Evolutionary conservation across 2,888 invertebrate genomes (phyloP).

Genomic region (Dryocosmus kuriphilus): DNA sequence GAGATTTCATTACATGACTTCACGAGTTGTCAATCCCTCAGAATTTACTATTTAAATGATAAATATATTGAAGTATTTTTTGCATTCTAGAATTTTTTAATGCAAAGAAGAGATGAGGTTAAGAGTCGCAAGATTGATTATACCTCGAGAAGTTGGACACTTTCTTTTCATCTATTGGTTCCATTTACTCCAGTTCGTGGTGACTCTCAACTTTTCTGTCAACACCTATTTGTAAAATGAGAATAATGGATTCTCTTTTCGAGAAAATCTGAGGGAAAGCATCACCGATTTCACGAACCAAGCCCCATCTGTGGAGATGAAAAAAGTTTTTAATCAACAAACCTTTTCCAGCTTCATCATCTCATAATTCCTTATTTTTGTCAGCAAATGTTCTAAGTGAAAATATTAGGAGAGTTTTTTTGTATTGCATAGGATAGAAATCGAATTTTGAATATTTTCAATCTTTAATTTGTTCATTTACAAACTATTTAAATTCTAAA

Average conservation of each 20-base stretch:
- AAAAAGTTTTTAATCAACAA: conserved; percentile 62
- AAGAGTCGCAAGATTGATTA: conserved; percentile 61
- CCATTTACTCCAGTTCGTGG: conserved; percentile 52
- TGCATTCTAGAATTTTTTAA: background rate
- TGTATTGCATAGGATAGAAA: no score
- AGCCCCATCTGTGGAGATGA: conserved; percentile 55
- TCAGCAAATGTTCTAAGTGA: background rate
- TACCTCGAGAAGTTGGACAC: conserved; percentile 56
- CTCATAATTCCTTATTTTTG: background rate
- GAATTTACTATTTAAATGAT: background rate
- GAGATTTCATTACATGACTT: no score
- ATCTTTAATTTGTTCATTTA: no score
- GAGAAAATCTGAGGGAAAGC: conserved; percentile 43
- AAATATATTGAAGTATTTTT: background rate
- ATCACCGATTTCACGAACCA: conserved; percentile 18
- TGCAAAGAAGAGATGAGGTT: background rate
- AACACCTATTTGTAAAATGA: conserved; percentile 60
- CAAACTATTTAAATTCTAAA: no score
- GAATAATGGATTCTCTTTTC: conserved; percentile 59
- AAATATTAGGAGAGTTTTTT: background rate
- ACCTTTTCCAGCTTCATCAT: background rate
- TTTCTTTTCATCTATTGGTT: conserved; percentile 64
- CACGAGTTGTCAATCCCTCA: no score
- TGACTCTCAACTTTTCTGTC: conserved; percentile 63
- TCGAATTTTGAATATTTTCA: no score